Conservation (phyloP, 2,113 vertebrate genomes). For the Penelope pileata region DNA sequence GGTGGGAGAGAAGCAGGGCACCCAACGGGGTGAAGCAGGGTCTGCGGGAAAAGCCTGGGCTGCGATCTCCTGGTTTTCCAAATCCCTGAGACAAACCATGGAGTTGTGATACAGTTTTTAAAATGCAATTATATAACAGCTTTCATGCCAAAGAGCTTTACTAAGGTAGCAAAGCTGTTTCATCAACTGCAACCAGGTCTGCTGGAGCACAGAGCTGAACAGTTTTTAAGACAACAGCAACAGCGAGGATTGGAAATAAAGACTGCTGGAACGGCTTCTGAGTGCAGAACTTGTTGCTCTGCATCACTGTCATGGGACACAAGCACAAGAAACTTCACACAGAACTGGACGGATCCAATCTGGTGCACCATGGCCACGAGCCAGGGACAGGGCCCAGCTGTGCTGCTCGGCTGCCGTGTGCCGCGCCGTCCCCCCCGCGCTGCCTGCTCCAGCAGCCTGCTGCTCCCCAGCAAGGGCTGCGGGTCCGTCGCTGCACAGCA, state of each 20-base stretch:
- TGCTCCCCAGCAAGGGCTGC: background rate
- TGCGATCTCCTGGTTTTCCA: background rate
- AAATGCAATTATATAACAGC: background rate
- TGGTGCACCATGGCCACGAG: background rate
- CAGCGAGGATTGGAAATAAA: background rate
- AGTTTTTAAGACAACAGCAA: background rate
- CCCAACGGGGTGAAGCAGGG: too few species aligned
- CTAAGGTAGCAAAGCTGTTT: background rate
- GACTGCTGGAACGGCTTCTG: background rate
- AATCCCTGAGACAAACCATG: rapidly evolving
- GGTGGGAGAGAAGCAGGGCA: too few species aligned
- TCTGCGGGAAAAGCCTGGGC: background rate
- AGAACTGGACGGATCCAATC: background rate
- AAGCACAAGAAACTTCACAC: background rate
- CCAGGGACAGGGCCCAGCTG: background rate
- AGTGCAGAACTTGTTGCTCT: background rate
- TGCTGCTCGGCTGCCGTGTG: rapidly evolving
- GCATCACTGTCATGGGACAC: background rate
- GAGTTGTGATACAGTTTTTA: background rate
- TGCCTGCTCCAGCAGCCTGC: background rate
- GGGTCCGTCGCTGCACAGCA: too few species aligned
- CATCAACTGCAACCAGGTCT: background rate
- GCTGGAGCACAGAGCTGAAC: background rate
- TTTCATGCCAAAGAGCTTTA: background rate
- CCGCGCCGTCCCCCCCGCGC: background rate